phyloP scores from a whole-genome alignment of 2,888 invertebrate genomes.

The Dynastes hyllus region DNA sequence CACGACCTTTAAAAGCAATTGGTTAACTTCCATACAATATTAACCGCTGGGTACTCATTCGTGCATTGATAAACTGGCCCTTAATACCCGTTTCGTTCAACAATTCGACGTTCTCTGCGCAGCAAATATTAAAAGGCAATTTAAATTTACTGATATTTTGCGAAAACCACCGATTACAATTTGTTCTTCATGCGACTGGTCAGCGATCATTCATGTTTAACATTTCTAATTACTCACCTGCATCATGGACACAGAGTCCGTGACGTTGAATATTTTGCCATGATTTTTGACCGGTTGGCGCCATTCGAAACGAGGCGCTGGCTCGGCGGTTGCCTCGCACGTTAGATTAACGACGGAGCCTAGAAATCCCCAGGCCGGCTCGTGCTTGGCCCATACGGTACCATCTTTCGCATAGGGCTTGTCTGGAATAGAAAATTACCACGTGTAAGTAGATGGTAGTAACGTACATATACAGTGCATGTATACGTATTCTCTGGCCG shows the following conservation, averaged over 20 bases:
- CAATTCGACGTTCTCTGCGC: neutral
- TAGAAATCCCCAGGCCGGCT: conserved; percentile 71
- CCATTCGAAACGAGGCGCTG: conserved; percentile 72
- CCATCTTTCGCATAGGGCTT: conserved; percentile 55
- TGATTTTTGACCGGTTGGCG: conserved; percentile 62
- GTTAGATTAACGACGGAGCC: conserved; percentile 75
- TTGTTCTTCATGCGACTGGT: neutral
- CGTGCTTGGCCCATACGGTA: conserved; percentile 62
- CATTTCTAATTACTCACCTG: conserved; percentile 57
- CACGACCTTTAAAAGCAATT: too few species aligned
- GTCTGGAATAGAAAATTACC: conserved; percentile 52
- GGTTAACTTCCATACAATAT: too few species aligned
- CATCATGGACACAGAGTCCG: conserved; percentile 61
- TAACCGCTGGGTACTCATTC: too few species aligned
- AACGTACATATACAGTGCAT: neutral
- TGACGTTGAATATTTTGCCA: conserved; percentile 56
- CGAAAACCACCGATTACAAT: neutral
- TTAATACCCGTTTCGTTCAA: neutral
- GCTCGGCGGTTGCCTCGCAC: conserved; percentile 87
- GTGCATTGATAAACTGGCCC: too few species aligned
- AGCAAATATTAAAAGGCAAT: conserved; percentile 22
- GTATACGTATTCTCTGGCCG: neutral
- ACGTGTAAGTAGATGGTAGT: neutral
- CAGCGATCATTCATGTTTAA: conserved; percentile 16
- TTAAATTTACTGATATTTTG: neutral